These are phyloP conservation scores for Oscheius sp. DNA, from an alignment of 1,140 invertebrate genomes.

Conservation along the genomic window DNA sequence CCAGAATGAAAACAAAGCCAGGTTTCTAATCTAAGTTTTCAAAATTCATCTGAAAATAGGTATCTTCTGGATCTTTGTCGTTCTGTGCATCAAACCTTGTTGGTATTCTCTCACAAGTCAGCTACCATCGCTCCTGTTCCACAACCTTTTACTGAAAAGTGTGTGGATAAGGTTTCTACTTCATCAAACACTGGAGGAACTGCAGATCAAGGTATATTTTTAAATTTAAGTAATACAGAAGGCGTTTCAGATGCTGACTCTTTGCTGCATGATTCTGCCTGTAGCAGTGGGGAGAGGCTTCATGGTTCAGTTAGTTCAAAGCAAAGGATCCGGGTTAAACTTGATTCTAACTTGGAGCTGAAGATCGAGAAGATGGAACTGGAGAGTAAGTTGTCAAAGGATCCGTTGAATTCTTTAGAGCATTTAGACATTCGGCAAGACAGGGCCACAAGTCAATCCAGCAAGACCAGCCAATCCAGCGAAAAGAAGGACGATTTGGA, in stretches of 20 bases:
- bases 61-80: slow-evolving; percentile 44
- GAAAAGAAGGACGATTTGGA: slow-evolving; percentile 5
- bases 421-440: slow-evolving; percentile 30
- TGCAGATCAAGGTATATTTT: slow-evolving; percentile 71
- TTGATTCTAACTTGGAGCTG: slow-evolving; percentile 35
- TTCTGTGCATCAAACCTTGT: slow-evolving; percentile 40
- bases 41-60: slow-evolving; percentile 41
- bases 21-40: background rate
- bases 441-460: slow-evolving; percentile 30
- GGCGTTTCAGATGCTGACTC: slow-evolving; percentile 27
- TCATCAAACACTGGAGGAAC: slow-evolving; percentile 64
- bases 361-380: slow-evolving; percentile 36
- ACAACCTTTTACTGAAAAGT: slow-evolving; percentile 34
- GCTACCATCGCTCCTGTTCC: slow-evolving; percentile 61
- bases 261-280: slow-evolving; percentile 18
- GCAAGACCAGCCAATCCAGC: slow-evolving; percentile 24
- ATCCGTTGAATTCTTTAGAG: background rate
- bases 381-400: slow-evolving; percentile 9
- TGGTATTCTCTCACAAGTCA: slow-evolving; percentile 29
- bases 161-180: slow-evolving; percentile 81
- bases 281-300: slow-evolving; percentile 10
- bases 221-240: background rate
- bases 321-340: slow-evolving; percentile 25
- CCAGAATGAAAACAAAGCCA: slow-evolving; percentile 51
- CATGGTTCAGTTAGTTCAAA: slow-evolving; percentile 35